Percentiles rank a stretch among this genome's conserved stretches.
These are phyloP conservation scores for Gastracanthus pulcherrimus DNA, from an alignment of 2,888 invertebrate species.

Conservation along the genomic window DNA sequence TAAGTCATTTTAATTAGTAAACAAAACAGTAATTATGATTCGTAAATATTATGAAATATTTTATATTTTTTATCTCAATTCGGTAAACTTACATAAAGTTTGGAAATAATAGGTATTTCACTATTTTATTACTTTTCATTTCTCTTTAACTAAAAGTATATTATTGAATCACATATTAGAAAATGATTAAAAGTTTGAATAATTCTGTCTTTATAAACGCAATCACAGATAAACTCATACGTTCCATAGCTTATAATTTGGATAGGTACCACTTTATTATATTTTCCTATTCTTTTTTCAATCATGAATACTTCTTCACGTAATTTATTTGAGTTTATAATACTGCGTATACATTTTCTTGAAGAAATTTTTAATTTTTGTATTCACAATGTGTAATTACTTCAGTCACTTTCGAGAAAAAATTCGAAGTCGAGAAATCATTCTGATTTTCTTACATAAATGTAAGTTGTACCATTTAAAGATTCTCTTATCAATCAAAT, in stretches of 20 bases:
- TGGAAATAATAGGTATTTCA: too few relatives aligned
- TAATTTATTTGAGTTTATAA: not conserved
- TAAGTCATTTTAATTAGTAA: not conserved
- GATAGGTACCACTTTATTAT: too few relatives aligned
- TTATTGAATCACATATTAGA: too few relatives aligned
- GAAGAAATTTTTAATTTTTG: not conserved
- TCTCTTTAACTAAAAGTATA: too few relatives aligned
- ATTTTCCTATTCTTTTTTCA: too few relatives aligned
- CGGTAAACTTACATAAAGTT: not conserved
- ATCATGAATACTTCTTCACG: not conserved
- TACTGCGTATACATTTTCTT: not conserved
- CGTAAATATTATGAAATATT: not conserved
- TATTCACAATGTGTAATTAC: not conserved
- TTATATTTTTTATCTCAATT: not conserved
- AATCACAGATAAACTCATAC: too few relatives aligned
- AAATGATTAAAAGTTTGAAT: too few relatives aligned
- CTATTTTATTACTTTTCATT: too few relatives aligned
- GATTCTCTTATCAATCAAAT: too few relatives aligned
- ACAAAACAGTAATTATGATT: not conserved
- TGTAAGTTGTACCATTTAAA: too few relatives aligned
- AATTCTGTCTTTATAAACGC: too few relatives aligned
- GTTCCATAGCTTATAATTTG: too few relatives aligned
- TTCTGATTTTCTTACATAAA: not conserved
- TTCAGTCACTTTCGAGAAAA: conserved; percentile 12
- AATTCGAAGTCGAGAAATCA: conserved; percentile 12